Percentiles rank a stretch among this genome's conserved stretches.
These are phyloP conservation scores for Grallaria varia DNA, from an alignment of 2,113 vertebrate species.

Conservation along the genomic window DNA sequence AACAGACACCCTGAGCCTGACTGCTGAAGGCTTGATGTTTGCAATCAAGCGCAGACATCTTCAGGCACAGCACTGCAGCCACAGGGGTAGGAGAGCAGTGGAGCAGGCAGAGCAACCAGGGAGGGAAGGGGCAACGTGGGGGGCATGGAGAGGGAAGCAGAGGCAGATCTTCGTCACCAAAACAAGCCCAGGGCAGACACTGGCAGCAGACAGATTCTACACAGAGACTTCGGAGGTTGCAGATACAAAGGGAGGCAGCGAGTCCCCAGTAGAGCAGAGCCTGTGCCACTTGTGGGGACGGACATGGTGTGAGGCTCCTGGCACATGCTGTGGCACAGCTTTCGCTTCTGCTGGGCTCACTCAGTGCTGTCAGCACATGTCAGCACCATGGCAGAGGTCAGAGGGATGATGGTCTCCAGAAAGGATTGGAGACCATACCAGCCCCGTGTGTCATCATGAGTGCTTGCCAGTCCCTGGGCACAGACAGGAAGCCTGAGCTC, in stretches of 20 bases:
- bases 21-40: neutral
- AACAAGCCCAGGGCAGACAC: neutral
- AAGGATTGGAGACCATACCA: neutral
- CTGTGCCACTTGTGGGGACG: neutral
- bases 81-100: neutral
- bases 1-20: neutral
- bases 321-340: neutral
- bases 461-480: neutral
- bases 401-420: neutral
- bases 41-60: neutral
- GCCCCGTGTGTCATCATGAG: rapidly evolving
- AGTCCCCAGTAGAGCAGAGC: neutral
- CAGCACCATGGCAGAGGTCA: neutral
- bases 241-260: neutral
- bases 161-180: neutral
- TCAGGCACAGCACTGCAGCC: neutral
- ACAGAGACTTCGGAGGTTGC: neutral
- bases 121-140: neutral
- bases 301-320: neutral
- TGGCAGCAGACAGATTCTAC: rapidly evolving
- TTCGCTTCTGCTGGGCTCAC: neutral
- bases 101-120: neutral
- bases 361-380: rapidly evolving
- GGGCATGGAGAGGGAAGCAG: neutral
- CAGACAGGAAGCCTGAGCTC: neutral